Evolutionary conservation across 2,888 invertebrate genomes (phyloP).

Genomic region (Rhagophthalmus giganteus): DNA sequence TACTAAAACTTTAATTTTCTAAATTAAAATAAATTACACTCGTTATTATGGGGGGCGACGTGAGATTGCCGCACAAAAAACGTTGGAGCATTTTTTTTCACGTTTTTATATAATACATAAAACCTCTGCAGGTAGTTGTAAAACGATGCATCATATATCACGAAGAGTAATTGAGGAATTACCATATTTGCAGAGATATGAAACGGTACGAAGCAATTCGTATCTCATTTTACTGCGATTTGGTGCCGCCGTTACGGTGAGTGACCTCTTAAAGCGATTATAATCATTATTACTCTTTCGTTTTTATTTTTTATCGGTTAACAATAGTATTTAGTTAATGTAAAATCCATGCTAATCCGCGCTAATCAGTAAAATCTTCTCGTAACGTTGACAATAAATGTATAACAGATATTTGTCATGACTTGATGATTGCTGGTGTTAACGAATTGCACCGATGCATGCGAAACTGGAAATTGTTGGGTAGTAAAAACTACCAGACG

Average conservation of each 20-base stretch:
- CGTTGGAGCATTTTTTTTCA: not conserved
- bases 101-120: conserved; percentile 21
- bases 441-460: conserved; percentile 27
- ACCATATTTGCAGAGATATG: conserved; percentile 27
- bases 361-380: too few species aligned
- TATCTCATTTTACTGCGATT: conserved; percentile 27
- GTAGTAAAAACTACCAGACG: conserved; percentile 33
- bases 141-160: conserved; percentile 32
- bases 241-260: conserved; percentile 23
- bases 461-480: conserved; percentile 32
- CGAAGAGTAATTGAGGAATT: conserved; percentile 34
- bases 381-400: conserved; percentile 15
- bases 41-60: too few species aligned
- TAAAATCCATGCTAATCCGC: conserved; percentile 4
- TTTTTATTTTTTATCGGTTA: conserved; percentile 10
- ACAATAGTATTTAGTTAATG: conserved; percentile 22
- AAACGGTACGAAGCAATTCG: conserved; percentile 24
- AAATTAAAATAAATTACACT: too few species aligned
- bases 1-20: too few species aligned
- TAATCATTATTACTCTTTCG: conserved; percentile 7
- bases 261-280: conserved; percentile 20
- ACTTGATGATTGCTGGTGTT: conserved; percentile 13
- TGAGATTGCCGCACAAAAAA: too few species aligned
- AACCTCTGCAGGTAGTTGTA: conserved; percentile 19
- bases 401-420: conserved; percentile 23